These are phyloP conservation scores for Epirrita christyi DNA, from an alignment of 2,888 invertebrate species.

Conservation along the genomic window DNA sequence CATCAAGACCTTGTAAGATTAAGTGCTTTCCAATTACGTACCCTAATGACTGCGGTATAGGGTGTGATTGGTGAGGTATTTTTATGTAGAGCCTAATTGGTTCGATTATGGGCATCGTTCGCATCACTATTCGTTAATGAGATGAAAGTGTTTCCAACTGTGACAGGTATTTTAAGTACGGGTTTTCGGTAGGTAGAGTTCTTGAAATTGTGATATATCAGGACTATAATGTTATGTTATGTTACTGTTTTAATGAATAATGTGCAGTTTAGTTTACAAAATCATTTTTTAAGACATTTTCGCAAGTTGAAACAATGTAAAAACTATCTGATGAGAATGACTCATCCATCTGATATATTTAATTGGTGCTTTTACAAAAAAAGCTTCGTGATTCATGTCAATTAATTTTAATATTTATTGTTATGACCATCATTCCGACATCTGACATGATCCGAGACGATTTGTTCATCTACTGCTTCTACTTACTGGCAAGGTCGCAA, in stretches of 20 bases:
- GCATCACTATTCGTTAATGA: slow-evolving; percentile 35
- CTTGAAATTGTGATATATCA: neutral
- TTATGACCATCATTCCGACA: slow-evolving; percentile 14
- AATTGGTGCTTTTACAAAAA: slow-evolving; percentile 13
- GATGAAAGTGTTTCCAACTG: slow-evolving; percentile 38
- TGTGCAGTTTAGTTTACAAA: too few relatives aligned
- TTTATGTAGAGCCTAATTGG: slow-evolving; percentile 59
- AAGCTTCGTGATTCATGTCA: slow-evolving; percentile 25
- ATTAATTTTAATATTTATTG: slow-evolving; percentile 31
- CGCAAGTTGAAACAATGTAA: neutral
- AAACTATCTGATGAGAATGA: neutral
- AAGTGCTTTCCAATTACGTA: slow-evolving; percentile 41
- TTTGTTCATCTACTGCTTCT: neutral
- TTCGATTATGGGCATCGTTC: slow-evolving; percentile 46
- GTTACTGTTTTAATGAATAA: too few relatives aligned
- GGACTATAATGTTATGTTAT: too few relatives aligned
- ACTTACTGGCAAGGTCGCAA: neutral
- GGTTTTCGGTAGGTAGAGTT: neutral
- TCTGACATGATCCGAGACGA: neutral
- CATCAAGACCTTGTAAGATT: slow-evolving; percentile 20
- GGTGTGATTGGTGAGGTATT: slow-evolving; percentile 53
- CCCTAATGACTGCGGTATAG: slow-evolving; percentile 59
- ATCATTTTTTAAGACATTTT: too few relatives aligned
- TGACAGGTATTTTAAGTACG: slow-evolving; percentile 18
- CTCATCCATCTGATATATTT: slow-evolving; percentile 8